These are phyloP conservation scores for Drosophila malerkotliana DNA, from an alignment of 1,140 invertebrate genomes.

Conservation along the genomic window DNA sequence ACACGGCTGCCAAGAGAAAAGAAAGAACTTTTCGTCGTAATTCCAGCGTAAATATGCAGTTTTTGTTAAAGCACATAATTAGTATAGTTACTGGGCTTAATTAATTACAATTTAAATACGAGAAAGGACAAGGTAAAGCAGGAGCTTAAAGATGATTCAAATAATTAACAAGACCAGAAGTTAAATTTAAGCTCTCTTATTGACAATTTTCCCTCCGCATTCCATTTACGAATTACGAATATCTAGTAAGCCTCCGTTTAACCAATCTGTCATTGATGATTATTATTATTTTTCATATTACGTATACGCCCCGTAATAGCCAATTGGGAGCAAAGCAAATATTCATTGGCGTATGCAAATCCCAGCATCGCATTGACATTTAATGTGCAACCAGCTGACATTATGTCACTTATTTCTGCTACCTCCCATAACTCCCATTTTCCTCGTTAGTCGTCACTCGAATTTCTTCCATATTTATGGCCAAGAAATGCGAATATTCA, in stretches of 20 bases:
- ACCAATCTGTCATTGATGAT: slow-evolving; percentile 31
- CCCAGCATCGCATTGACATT: slow-evolving; percentile 34
- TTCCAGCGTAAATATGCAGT: slow-evolving; percentile 31
- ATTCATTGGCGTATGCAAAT: slow-evolving; percentile 51
- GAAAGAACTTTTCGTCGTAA: slow-evolving; percentile 10
- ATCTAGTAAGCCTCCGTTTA: slow-evolving; percentile 6
- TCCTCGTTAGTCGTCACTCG: slow-evolving; percentile 4
- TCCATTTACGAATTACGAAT: background rate
- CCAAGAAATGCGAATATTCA: slow-evolving; percentile 30
- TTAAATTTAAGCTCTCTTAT: background rate
- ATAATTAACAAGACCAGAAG: slow-evolving; percentile 11
- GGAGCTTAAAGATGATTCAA: background rate
- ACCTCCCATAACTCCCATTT: slow-evolving; percentile 1
- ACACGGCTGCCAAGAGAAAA: slow-evolving; percentile 25
- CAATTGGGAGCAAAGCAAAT: slow-evolving; percentile 19
- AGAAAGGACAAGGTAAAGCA: background rate
- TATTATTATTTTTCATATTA: slow-evolving; percentile 29
- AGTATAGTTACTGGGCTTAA: slow-evolving; percentile 37
- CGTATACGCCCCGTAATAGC: slow-evolving; percentile 44
- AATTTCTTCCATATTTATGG: slow-evolving; percentile 18
- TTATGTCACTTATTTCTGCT: slow-evolving; percentile 27
- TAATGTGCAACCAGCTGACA: slow-evolving; percentile 42
- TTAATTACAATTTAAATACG: slow-evolving; percentile 32
- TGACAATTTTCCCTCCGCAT: slow-evolving; percentile 12
- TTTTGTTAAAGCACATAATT: slow-evolving; percentile 55